phyloP scores from a whole-genome alignment of 1,140 invertebrate species.

The Drosophila tropicalis region DNA sequence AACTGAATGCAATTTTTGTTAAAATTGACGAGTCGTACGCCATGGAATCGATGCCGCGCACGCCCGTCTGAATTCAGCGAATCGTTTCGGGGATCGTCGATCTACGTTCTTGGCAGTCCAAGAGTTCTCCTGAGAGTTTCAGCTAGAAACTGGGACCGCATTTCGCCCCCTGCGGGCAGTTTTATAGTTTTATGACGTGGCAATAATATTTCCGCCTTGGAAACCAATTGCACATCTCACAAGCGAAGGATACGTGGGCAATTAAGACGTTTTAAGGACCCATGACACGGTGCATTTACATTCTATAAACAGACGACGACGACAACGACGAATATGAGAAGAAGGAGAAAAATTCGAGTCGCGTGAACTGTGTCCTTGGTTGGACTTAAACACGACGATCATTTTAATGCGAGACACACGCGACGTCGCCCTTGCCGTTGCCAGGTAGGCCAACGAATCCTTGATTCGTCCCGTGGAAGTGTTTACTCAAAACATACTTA shows the following conservation, averaged over 20 bases:
- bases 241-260: constrained; percentile 74
- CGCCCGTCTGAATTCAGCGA: constrained; percentile 61
- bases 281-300: constrained; percentile 77
- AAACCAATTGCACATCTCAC: constrained; percentile 68
- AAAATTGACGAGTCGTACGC: constrained; percentile 64
- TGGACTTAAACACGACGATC: constrained; percentile 66
- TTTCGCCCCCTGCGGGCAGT: constrained; percentile 70
- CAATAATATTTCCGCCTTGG: constrained; percentile 82
- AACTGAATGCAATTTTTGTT: constrained; percentile 43
- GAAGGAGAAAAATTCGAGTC: constrained; percentile 51
- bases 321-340: not conserved
- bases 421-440: constrained; percentile 39
- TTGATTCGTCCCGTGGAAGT: constrained; percentile 64
- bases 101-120: constrained; percentile 20
- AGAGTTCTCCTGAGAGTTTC: constrained; percentile 19
- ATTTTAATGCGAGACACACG: constrained; percentile 77
- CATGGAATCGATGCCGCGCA: constrained; percentile 66
- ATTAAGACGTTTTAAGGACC: constrained; percentile 78
- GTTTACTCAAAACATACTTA: constrained; percentile 77
- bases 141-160: constrained; percentile 21
- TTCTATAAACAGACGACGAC: constrained; percentile 64
- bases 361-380: constrained; percentile 69
- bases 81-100: constrained; percentile 53
- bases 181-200: constrained; percentile 82
- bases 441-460: constrained; percentile 51